Conservation (phyloP, 2,888 invertebrate genomes). For the Ochlodes sylvanus region DNA sequence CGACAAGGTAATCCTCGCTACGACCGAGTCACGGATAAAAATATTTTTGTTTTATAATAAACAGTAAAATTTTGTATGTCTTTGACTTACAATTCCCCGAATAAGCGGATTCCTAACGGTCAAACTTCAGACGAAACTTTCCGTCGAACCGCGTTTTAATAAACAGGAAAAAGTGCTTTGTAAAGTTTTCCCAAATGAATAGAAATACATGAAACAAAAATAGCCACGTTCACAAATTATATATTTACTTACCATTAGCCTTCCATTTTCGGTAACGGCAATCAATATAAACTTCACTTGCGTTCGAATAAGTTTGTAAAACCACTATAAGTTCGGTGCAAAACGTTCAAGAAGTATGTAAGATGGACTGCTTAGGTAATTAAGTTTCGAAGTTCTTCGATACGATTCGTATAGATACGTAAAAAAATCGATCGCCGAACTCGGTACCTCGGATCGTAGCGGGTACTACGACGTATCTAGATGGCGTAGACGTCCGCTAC, state of each 20-base stretch:
- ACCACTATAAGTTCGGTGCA: slow-evolving; percentile 4
- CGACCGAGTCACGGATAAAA: no score
- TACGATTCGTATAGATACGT: slow-evolving; percentile 4
- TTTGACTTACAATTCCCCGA: background rate
- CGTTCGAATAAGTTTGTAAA: slow-evolving; percentile 37
- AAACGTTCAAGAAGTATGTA: background rate
- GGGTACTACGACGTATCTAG: slow-evolving; percentile 29
- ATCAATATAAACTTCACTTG: slow-evolving; percentile 36
- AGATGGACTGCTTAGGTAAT: background rate
- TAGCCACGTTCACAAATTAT: slow-evolving; percentile 6
- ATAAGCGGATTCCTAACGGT: background rate
- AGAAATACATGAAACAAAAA: background rate
- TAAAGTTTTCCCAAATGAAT: background rate
- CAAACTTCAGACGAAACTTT: slow-evolving; percentile 13
- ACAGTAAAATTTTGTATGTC: no score
- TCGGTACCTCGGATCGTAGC: slow-evolving; percentile 28
- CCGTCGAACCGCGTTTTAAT: slow-evolving; percentile 8
- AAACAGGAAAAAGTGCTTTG: background rate
- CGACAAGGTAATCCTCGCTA: no score
- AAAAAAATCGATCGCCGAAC: slow-evolving; percentile 28
- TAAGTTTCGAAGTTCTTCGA: slow-evolving; percentile 8
- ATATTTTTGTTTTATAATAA: no score
- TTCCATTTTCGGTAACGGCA: slow-evolving; percentile 23
- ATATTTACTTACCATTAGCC: slow-evolving; percentile 34
- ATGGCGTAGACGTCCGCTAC: slow-evolving; percentile 62